phyloP scores from a whole-genome alignment of 2,888 invertebrate genomes.

The Sarcophaga rosellei region DNA sequence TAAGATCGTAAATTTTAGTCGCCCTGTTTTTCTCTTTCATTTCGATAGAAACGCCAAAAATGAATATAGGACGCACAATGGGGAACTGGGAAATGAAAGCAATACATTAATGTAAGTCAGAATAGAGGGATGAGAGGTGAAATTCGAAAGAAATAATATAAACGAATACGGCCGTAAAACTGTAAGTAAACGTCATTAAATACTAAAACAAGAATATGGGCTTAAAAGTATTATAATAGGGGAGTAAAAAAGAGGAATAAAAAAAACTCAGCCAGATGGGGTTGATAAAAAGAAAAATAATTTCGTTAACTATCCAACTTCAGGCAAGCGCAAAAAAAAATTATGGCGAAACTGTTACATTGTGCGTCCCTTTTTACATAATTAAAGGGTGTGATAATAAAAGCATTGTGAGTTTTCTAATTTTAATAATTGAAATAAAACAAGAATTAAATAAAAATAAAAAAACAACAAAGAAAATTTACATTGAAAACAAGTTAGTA shows the following conservation, averaged over 20 bases:
- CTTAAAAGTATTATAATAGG: constrained; percentile 49
- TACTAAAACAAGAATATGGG: constrained; percentile 70
- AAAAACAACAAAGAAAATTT: background rate
- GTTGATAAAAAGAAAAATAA: constrained; percentile 5
- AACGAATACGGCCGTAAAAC: constrained; percentile 59
- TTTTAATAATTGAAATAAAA: background rate
- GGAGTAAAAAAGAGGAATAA: constrained; percentile 18
- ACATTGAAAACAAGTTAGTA: no score
- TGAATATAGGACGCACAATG: constrained; percentile 1
- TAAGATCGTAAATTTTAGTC: constrained; percentile 58
- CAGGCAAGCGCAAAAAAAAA: constrained; percentile 65
- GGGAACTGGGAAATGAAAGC: constrained; percentile 64
- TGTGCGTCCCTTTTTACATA: constrained; percentile 13
- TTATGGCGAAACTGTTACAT: constrained; percentile 71
- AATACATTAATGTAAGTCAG: constrained; percentile 73
- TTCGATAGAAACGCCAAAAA: background rate
- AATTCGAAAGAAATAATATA: constrained; percentile 37
- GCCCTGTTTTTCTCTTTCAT: constrained; percentile 31
- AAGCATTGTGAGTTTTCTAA: constrained; percentile 35
- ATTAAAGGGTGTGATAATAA: constrained; percentile 62
- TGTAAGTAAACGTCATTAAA: constrained; percentile 57
- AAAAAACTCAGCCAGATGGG: constrained; percentile 24
- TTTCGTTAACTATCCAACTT: constrained; percentile 6
- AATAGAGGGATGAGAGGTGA: constrained; percentile 24
- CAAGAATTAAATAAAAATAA: background rate